Conservation (phyloP, 92 coral and sea anemone species). For the Hydrozoanthus gracilis region DNA sequence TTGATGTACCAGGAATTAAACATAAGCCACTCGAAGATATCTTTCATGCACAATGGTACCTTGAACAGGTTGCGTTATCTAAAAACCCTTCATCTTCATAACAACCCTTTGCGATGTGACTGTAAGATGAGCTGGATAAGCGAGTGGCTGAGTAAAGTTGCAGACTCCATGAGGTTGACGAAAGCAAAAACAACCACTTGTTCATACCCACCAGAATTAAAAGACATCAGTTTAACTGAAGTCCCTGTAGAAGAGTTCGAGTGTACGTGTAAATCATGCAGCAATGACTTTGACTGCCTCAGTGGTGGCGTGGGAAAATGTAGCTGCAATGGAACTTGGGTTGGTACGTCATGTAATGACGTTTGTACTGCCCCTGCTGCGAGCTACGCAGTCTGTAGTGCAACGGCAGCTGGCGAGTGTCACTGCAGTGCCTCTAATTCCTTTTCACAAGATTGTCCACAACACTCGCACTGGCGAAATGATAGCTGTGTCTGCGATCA, state of each 20-base stretch:
- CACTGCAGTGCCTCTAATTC: constrained; percentile 19
- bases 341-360: constrained; percentile 15
- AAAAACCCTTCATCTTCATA: constrained; percentile 12
- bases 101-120: constrained; percentile 30
- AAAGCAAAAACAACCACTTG: constrained; percentile 1
- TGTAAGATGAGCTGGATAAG: constrained; percentile 36
- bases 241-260: background rate
- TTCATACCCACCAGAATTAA: background rate
- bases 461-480: background rate
- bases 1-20: constrained; percentile 22
- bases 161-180: background rate
- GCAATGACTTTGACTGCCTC: background rate
- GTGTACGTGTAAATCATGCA: constrained; percentile 32
- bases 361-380: constrained; percentile 30
- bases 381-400: background rate
- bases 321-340: constrained; percentile 3
- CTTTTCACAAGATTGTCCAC: background rate
- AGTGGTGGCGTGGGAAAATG: background rate
- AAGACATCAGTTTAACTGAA: background rate
- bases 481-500: constrained; percentile 29
- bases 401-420: background rate
- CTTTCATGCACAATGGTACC: constrained; percentile 26
- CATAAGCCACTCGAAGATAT: background rate
- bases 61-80: constrained; percentile 23
- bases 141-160: background rate